phyloP scores from a whole-genome alignment of 2,888 invertebrate species.

The Hydropsyche betteni region DNA sequence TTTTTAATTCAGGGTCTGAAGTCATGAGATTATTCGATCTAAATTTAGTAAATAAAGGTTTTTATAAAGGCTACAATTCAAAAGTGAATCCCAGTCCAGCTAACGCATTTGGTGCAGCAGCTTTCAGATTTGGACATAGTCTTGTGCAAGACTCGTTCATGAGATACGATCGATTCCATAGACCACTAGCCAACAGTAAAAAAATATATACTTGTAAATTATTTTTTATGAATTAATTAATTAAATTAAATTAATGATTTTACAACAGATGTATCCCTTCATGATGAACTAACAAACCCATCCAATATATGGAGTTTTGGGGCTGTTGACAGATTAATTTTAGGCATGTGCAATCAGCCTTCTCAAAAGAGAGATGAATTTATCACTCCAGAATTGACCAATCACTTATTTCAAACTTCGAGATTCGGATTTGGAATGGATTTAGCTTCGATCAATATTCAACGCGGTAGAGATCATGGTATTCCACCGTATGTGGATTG shows the following conservation, averaged over 20 bases:
- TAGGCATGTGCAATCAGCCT: conserved; percentile 81
- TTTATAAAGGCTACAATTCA: conserved; percentile 74
- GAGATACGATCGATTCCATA: conserved; percentile 75
- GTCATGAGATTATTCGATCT: conserved; percentile 81
- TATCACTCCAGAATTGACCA: conserved; percentile 81
- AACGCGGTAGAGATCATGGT: conserved; percentile 88
- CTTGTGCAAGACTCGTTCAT: conserved; percentile 82
- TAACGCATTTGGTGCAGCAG: conserved; percentile 82
- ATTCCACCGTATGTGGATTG: conserved; percentile 81
- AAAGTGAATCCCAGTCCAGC: conserved; percentile 78
- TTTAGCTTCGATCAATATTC: conserved; percentile 87
- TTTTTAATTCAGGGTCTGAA: conserved; percentile 67
- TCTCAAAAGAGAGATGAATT: conserved; percentile 84
- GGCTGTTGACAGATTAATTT: conserved; percentile 79
- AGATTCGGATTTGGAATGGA: conserved; percentile 82
- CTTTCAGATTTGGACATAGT: conserved; percentile 88
- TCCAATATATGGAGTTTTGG: conserved; percentile 80
- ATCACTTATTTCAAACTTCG: conserved; percentile 81
- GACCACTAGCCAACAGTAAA: conserved; percentile 77
- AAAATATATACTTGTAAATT: conserved; percentile 49
- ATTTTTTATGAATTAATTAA: not conserved
- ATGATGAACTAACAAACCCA: conserved; percentile 77
- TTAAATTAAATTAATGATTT: not conserved
- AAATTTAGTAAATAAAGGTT: conserved; percentile 73
- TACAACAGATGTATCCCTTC: conserved; percentile 77